Conservation (phyloP, 2,113 vertebrate genomes). For the Lepus europaeus region DNA sequence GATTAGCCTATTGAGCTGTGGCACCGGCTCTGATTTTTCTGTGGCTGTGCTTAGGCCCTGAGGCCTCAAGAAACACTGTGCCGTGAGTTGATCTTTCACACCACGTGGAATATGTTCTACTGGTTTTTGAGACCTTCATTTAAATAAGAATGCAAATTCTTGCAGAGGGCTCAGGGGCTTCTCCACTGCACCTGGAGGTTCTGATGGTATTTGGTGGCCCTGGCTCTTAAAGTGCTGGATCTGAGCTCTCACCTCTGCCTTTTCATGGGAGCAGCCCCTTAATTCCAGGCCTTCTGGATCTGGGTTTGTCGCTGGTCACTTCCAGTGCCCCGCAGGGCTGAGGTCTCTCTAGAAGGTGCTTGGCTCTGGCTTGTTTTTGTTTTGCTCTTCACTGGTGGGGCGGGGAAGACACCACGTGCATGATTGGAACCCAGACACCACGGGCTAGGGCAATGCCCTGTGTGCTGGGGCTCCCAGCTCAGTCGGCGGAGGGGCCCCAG, state of each 20-base stretch:
- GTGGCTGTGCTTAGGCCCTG: too few species aligned
- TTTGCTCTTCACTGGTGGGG: neutral
- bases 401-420: neutral
- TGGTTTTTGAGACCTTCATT: slow-evolving; percentile 11
- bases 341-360: neutral
- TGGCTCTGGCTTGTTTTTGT: neutral
- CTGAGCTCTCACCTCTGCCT: neutral
- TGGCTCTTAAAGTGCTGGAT: neutral
- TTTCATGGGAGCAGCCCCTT: neutral
- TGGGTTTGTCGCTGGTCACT: neutral
- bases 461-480: neutral
- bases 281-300: neutral
- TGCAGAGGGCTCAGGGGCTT: rapidly evolving
- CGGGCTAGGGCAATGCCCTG: neutral
- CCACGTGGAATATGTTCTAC: neutral
- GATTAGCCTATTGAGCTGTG: too few species aligned
- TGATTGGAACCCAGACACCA: neutral
- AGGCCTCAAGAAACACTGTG: neutral
- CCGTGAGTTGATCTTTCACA: neutral
- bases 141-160: neutral
- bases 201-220: neutral
- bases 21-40: too few species aligned
- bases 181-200: neutral
- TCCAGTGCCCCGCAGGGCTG: rapidly evolving
- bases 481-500: neutral